phyloP scores from a whole-genome alignment of 2,888 invertebrate genomes.

The Calephelis perditalis region DNA sequence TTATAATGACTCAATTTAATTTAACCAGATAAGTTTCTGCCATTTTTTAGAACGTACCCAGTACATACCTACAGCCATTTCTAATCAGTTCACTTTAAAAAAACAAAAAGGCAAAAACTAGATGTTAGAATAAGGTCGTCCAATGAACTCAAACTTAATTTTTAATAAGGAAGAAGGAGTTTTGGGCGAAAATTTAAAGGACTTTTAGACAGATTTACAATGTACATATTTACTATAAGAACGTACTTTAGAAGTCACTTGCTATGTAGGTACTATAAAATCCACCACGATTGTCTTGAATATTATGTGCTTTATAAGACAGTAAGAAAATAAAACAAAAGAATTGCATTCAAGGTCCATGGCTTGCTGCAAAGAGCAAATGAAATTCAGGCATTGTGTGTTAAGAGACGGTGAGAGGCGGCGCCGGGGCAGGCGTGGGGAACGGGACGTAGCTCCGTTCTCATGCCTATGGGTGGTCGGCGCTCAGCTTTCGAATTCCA shows the following conservation, averaged over 20 bases:
- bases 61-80: no score
- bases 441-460: slow-evolving; percentile 70
- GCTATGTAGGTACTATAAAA: neutral
- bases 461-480: slow-evolving; percentile 77
- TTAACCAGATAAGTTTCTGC: neutral
- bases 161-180: no score
- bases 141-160: no score
- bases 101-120: no score
- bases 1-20: neutral
- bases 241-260: no score
- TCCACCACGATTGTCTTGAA: slow-evolving; percentile 24
- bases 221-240: no score
- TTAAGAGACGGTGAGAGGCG: slow-evolving; percentile 68
- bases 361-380: slow-evolving; percentile 59
- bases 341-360: slow-evolving; percentile 40
- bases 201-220: no score
- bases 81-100: no score
- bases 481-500: slow-evolving; percentile 77
- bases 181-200: no score
- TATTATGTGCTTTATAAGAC: slow-evolving; percentile 26
- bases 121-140: no score
- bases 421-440: slow-evolving; percentile 66
- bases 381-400: slow-evolving; percentile 71
- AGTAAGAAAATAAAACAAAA: slow-evolving; percentile 36
- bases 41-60: no score